phyloP scores from a whole-genome alignment of 2,113 vertebrate genomes.

The Amazona vittata region DNA sequence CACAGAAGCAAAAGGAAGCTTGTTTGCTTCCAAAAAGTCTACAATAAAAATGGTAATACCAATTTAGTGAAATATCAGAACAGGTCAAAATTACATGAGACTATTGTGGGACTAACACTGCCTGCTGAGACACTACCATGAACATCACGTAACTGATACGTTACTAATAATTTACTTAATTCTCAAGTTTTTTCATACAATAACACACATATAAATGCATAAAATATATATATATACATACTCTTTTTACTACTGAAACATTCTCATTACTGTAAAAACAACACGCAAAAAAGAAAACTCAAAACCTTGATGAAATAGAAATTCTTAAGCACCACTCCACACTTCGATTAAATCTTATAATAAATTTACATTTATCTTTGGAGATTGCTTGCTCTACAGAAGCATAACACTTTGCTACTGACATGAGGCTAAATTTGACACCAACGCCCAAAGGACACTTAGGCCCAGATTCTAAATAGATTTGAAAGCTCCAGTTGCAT shows the following conservation, averaged over 20 bases:
- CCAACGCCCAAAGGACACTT: not conserved
- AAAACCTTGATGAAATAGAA: not conserved
- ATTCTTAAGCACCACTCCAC: not conserved
- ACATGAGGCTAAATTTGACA: not conserved
- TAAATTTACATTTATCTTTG: not conserved
- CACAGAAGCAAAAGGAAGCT: conserved; percentile 25
- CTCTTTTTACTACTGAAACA: not conserved
- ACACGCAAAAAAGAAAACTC: not conserved
- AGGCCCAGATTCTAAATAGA: not conserved
- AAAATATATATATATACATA: not conserved
- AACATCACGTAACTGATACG: not conserved
- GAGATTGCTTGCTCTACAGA: not conserved
- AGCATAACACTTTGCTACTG: not conserved
- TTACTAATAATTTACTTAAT: conserved; percentile 3
- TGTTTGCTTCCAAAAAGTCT: not conserved
- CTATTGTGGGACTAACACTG: not conserved
- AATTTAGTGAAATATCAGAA: not conserved
- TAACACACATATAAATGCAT: not conserved
- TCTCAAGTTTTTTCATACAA: not conserved
- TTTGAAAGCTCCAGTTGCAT: not conserved
- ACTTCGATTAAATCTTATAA: not conserved
- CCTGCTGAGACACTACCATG: not conserved
- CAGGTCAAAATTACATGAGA: conserved; percentile 21
- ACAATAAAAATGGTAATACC: not conserved
- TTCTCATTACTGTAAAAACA: not conserved